Evolutionary conservation across 2,113 vertebrate genomes (phyloP).

Genomic region (Crypturellus undulatus): DNA sequence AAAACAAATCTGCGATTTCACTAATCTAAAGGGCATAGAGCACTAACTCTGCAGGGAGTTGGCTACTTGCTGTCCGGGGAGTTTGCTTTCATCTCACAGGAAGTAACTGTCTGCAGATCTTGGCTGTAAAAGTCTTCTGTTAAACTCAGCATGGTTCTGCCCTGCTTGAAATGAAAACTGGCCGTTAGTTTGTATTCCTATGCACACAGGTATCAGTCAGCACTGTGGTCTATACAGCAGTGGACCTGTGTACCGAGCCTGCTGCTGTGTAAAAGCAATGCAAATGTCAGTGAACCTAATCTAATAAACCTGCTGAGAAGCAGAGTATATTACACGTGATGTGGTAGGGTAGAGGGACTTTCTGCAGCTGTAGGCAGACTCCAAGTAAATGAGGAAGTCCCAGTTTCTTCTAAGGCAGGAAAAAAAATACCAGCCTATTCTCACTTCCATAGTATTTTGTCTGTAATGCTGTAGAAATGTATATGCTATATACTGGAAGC

Average conservation of each 20-base stretch:
- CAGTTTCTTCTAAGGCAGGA: not conserved
- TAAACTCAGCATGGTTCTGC: not conserved
- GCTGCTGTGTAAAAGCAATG: not conserved
- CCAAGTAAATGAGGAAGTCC: not conserved
- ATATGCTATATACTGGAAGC: not conserved
- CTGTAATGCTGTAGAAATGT: not conserved
- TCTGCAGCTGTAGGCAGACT: not conserved
- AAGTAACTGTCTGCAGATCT: not conserved
- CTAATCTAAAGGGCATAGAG: slow-evolving; percentile 18
- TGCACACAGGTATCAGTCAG: not conserved
- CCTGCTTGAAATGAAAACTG: not conserved
- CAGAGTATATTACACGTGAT: accelerated
- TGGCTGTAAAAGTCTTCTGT: not conserved
- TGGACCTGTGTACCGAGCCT: not conserved
- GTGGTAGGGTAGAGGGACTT: not conserved
- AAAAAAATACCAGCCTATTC: not conserved
- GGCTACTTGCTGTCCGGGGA: not conserved
- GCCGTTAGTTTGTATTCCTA: not conserved
- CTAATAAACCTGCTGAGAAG: not conserved
- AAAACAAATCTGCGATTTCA: slow-evolving; percentile 48
- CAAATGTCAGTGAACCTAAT: not conserved
- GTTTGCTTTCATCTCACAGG: not conserved
- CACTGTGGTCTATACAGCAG: not conserved
- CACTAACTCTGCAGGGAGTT: not conserved
- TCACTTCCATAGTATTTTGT: not conserved